Evolutionary conservation across 1,140 invertebrate genomes (phyloP), one percentile per base, ranked within the genome.

Genomic region (Drosophila lacteicornis): DNA sequence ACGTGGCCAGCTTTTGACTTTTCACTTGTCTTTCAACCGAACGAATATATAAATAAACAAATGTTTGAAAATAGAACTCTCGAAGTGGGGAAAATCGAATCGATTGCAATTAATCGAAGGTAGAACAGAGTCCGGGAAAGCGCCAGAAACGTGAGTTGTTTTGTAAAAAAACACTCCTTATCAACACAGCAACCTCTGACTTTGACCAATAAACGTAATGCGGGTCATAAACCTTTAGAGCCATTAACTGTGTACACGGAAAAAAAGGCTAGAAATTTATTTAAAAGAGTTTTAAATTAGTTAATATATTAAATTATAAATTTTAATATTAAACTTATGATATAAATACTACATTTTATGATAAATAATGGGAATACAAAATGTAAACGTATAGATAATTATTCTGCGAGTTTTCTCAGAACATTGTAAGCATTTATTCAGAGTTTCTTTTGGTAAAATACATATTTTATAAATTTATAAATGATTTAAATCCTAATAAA

Each of bases 1-100:
- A 58, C 74, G 73, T 33, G 53, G 63, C 63, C 61, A 67, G 73
- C 73, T 76, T 76, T 75, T 76, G 74, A 76, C 74, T 76, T 76
- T 76, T 76, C 61, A 76, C 74, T 76, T 77, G 61, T 76, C 82
- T 87, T 87, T 86, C 84, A 67, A 63, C 68, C 69, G 75, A 80
- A 73, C 58, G 76, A 43, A 67, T 69, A 27, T 45, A 70, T 77
- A 77, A 77, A 77, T 77, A 77, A 77, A 77, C 75, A 77, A 77
- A 77, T 59, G 43, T 62, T 50, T 68, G 55, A 30, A 69, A 69
- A 78, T 70, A 78, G 75, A 59, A 78, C 66, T 58, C 66, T 58
- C 27, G 19, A 62, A 68, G 57, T 60, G 65, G 56, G 71, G 66
- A 78, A 62, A 78, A 78, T 78, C 75, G 57, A 78, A 78, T 78